Percentiles rank a stretch among this genome's conserved stretches.
Conservation (phyloP, 2,888 invertebrate genomes). For the Adineta ricciae region DNA sequence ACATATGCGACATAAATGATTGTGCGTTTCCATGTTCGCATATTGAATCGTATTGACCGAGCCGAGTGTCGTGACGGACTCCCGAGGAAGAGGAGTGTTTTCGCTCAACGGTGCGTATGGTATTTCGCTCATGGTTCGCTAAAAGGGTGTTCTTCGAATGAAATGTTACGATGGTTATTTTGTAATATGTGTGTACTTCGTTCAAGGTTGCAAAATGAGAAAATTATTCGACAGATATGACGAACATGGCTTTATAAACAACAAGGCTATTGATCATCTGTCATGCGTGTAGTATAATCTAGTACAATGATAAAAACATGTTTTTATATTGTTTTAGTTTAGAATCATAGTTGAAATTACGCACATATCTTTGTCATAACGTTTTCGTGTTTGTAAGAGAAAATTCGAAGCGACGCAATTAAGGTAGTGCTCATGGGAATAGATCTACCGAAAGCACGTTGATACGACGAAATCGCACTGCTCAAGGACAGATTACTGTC, state of each 20-base stretch:
- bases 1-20: neutral
- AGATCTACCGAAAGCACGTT: too few species aligned
- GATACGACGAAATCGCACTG: too few species aligned
- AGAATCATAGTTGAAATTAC: too few species aligned
- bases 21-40: neutral
- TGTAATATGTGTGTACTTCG: neutral
- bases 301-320: too few species aligned
- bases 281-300: neutral
- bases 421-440: too few species aligned
- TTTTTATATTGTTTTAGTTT: too few species aligned
- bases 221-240: neutral
- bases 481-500: too few species aligned
- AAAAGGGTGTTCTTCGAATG: too few species aligned
- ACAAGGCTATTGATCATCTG: neutral
- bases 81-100: neutral
- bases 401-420: too few species aligned
- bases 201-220: neutral
- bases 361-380: too few species aligned
- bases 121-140: neutral
- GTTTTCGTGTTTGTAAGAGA: too few species aligned
- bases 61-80: neutral
- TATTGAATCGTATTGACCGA: neutral
- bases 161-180: too few species aligned
- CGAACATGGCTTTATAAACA: neutral
- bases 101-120: neutral